Evolutionary conservation across 2,113 vertebrate species (phyloP).

Genomic region (Polyodon spathula): DNA sequence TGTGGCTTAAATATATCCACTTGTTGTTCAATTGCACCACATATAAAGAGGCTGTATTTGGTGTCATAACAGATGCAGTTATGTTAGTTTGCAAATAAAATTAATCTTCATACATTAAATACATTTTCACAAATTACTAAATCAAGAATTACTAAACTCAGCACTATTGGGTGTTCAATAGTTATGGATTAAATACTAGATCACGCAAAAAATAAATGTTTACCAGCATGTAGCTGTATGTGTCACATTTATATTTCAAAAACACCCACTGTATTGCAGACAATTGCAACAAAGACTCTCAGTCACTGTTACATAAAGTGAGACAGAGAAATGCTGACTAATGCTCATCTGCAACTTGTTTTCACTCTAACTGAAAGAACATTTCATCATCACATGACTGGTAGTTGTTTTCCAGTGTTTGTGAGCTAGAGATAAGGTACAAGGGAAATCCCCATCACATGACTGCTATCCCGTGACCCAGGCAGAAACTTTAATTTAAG

Average conservation of each 20-base stretch:
- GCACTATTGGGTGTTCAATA: too few relatives aligned
- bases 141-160: too few relatives aligned
- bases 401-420: slow-evolving; percentile 1
- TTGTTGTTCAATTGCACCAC: too few relatives aligned
- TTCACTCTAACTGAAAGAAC: slow-evolving; percentile 2
- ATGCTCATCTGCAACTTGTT: slow-evolving; percentile 12
- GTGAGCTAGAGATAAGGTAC: neutral
- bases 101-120: too few relatives aligned
- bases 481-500: slow-evolving; percentile 20
- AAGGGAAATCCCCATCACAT: slow-evolving; percentile 36
- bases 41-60: too few relatives aligned
- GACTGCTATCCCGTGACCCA: slow-evolving; percentile 20
- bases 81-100: too few relatives aligned
- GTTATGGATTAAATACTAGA: too few relatives aligned
- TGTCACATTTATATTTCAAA: neutral
- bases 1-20: too few relatives aligned
- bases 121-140: too few relatives aligned
- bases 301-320: slow-evolving; percentile 14
- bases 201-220: too few relatives aligned
- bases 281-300: slow-evolving; percentile 3
- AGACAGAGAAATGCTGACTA: slow-evolving; percentile 16
- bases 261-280: slow-evolving; percentile 6
- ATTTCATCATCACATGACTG: slow-evolving; percentile 24
- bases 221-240: neutral
- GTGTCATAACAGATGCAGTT: too few relatives aligned